Evolutionary conservation across 2,888 invertebrate species (phyloP).

Genomic region (Nasonovia ribisnigri): DNA sequence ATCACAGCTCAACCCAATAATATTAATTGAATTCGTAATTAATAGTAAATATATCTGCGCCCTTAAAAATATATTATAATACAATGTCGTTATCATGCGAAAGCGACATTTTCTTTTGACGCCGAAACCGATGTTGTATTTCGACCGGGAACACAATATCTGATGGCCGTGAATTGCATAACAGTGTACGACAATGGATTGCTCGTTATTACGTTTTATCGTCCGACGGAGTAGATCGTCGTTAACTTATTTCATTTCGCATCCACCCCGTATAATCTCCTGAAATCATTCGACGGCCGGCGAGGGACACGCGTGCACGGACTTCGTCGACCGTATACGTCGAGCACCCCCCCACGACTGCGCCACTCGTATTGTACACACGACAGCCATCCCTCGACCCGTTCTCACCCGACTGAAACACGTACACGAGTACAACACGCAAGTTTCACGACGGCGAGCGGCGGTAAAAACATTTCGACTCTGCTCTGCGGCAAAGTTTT

Average conservation of each 20-base stretch:
- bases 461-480: background rate
- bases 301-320: background rate
- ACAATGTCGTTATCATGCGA: background rate
- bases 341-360: background rate
- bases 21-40: background rate
- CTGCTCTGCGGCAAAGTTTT: background rate
- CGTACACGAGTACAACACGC: background rate
- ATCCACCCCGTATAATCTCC: background rate
- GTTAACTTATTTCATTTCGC: background rate
- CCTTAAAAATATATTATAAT: background rate
- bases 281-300: background rate
- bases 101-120: background rate
- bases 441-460: background rate
- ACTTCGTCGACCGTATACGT: background rate
- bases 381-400: background rate
- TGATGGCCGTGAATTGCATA: background rate
- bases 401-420: background rate
- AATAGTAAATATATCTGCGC: background rate
- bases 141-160: background rate
- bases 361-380: background rate
- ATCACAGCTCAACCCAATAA: background rate
- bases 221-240: fast-evolving
- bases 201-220: background rate
- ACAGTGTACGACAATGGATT: background rate
- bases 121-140: background rate